phyloP scores from a whole-genome alignment of 1,140 invertebrate species.

The Euura lappo region DNA sequence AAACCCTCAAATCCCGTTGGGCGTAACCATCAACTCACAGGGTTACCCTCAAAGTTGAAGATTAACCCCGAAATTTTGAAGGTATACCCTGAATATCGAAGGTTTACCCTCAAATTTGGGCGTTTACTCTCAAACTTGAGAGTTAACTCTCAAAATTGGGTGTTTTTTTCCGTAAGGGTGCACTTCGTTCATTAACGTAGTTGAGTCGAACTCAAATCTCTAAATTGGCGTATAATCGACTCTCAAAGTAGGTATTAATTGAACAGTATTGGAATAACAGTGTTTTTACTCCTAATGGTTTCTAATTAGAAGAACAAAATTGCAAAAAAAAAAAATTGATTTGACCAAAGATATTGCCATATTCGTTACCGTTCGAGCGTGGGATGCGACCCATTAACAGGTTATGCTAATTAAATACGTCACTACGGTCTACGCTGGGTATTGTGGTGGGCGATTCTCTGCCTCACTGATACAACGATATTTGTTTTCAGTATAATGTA shows the following conservation, averaged over 20 bases:
- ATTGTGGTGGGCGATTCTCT: conserved; percentile 1
- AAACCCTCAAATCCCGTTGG: too few relatives aligned
- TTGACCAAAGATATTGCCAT: conserved; percentile 10
- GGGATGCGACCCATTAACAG: conserved; percentile 12
- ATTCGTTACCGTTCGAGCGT: neutral
- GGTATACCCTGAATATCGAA: too few relatives aligned
- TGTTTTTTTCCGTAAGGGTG: too few relatives aligned
- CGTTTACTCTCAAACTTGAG: too few relatives aligned
- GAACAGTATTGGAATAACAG: neutral
- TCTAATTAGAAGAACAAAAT: neutral
- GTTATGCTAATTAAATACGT: conserved; percentile 15
- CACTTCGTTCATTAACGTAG: too few relatives aligned
- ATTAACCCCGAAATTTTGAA: too few relatives aligned
- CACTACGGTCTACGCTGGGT: neutral
- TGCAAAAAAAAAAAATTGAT: neutral
- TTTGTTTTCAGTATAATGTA: neutral
- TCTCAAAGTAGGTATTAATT: neutral
- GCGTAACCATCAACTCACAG: too few relatives aligned
- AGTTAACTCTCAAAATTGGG: too few relatives aligned
- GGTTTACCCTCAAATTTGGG: too few relatives aligned
- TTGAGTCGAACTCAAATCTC: too few relatives aligned
- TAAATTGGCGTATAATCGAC: too few relatives aligned
- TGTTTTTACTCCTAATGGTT: neutral
- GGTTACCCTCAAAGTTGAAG: too few relatives aligned
- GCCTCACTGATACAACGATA: neutral